phyloP scores from a whole-genome alignment of 2,888 invertebrate genomes.

The Agrilus cyanescens region DNA sequence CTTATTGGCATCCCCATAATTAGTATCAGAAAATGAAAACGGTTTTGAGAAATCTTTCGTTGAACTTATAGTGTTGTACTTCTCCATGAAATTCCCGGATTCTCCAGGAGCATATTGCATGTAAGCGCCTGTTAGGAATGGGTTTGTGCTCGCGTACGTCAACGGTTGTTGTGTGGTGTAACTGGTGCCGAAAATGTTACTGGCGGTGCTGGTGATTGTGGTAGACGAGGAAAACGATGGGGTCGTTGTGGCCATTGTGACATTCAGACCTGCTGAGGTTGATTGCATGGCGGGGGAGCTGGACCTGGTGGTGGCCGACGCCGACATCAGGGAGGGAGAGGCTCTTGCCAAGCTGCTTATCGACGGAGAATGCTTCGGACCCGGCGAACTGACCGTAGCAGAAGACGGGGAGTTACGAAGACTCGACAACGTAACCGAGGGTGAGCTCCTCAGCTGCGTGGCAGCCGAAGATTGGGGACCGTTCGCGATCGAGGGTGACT shows the following conservation, averaged over 20 bases:
- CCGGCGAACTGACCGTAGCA: slow-evolving; percentile 29
- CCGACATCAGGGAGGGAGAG: slow-evolving; percentile 34
- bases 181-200: slow-evolving; percentile 28
- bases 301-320: slow-evolving; percentile 22
- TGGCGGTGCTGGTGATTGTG: slow-evolving; percentile 28
- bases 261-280: slow-evolving; percentile 50
- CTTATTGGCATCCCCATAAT: slow-evolving; percentile 17
- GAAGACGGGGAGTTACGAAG: slow-evolving; percentile 30
- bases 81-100: slow-evolving; percentile 23
- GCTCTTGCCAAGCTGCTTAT: slow-evolving; percentile 31
- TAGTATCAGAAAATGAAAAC: slow-evolving; percentile 22
- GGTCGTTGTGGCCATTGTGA: slow-evolving; percentile 42
- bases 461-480: slow-evolving; percentile 18
- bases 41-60: slow-evolving; percentile 27
- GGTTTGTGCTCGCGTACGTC: slow-evolving; percentile 44
- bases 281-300: slow-evolving; percentile 39
- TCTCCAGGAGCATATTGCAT: slow-evolving; percentile 29
- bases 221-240: slow-evolving; percentile 30
- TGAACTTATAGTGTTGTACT: slow-evolving; percentile 32
- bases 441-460: slow-evolving; percentile 27
- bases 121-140: slow-evolving; percentile 42
- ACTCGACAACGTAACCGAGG: slow-evolving; percentile 29
- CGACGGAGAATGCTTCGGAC: slow-evolving; percentile 29
- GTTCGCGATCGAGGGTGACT: slow-evolving; percentile 14
- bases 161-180: slow-evolving; percentile 24